phyloP scores from a whole-genome alignment of 64 coral and sea anemone genomes.

The Stichodactyla helianthus region DNA sequence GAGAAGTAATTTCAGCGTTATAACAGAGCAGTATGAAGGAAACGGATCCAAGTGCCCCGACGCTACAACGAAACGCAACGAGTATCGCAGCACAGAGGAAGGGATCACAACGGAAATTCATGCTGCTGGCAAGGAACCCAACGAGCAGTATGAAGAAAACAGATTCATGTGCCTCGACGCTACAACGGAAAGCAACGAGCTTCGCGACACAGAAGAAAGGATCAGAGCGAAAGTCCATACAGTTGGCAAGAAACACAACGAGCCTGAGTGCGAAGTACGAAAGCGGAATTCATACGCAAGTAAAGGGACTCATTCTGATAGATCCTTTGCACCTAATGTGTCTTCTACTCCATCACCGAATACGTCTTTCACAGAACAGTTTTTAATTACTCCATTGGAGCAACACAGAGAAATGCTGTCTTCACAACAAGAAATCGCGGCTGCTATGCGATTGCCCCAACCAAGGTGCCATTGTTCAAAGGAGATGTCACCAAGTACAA shows the following conservation, averaged over 20 bases:
- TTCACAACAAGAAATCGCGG: no score
- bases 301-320: neutral
- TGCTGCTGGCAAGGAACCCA: neutral
- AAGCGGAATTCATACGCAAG: neutral
- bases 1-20: no score
- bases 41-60: constrained; percentile 4
- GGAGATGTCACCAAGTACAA: no score
- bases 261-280: neutral
- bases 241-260: neutral
- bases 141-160: constrained; percentile 3
- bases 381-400: no score
- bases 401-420: no score
- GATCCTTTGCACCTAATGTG: neutral
- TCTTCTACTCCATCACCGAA: neutral
- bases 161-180: neutral
- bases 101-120: neutral
- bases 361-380: neutral
- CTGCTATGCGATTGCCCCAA: no score
- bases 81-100: neutral
- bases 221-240: neutral
- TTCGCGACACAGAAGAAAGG: neutral
- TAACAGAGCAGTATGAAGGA: neutral
- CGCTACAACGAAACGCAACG: neutral
- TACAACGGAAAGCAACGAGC: constrained; percentile 3
- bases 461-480: no score